Evolutionary conservation across 23 tunicate genomes (phyloP).

Genomic region (Corella eumyota): DNA sequence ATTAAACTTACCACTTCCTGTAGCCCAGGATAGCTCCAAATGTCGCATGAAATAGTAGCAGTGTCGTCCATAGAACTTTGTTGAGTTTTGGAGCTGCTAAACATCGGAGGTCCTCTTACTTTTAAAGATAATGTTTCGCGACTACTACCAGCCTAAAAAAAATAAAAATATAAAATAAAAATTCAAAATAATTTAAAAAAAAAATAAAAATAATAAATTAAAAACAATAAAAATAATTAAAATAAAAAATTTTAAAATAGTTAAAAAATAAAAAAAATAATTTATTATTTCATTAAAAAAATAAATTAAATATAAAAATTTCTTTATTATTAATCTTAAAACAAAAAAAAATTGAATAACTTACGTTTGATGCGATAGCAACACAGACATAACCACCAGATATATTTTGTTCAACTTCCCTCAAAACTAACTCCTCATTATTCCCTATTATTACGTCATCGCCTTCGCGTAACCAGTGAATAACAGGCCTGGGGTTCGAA

Average conservation of each 20-base stretch:
- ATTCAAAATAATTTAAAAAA: neutral
- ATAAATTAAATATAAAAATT: too few species aligned
- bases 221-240: neutral
- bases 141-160: conserved; percentile 32
- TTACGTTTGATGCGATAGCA: conserved; percentile 29
- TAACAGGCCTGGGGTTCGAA: conserved; percentile 58
- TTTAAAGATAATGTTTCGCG: conserved; percentile 19
- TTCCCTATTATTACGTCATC: conserved; percentile 18
- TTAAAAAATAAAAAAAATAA: neutral
- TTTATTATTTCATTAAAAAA: neutral
- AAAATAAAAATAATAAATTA: neutral
- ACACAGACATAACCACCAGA: conserved; percentile 25
- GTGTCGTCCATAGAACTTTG: conserved; percentile 23
- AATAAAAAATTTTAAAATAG: neutral
- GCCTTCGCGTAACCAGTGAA: conserved; percentile 36
- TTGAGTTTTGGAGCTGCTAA: conserved; percentile 29
- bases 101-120: conserved; percentile 69
- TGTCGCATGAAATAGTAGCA: conserved; percentile 17
- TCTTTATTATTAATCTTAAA: neutral
- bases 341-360: neutral
- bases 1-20: conserved; percentile 56
- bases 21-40: conserved; percentile 59
- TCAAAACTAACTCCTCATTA: neutral
- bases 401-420: conserved; percentile 19
- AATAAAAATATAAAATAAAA: neutral